These are phyloP conservation scores for Sycobia sp. DNA, from an alignment of 1,140 invertebrate genomes.

Conservation along the genomic window DNA sequence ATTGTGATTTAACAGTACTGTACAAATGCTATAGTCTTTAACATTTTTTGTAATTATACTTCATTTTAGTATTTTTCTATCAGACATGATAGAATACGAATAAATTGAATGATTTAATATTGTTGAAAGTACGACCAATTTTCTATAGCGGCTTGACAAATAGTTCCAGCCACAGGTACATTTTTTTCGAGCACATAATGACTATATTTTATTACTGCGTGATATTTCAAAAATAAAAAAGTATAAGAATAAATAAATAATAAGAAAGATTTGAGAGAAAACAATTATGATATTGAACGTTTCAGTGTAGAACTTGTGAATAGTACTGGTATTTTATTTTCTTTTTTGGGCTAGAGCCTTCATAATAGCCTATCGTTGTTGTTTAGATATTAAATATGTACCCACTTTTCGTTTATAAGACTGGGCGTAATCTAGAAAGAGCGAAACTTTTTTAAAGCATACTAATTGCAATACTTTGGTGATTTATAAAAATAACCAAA, in stretches of 20 bases:
- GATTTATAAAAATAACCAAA: not conserved
- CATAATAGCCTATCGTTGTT: conserved; percentile 38
- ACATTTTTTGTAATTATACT: no score
- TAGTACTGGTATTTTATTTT: conserved; percentile 8
- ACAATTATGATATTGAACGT: conserved; percentile 21
- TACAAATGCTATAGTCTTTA: no score
- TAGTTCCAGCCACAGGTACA: conserved; percentile 25
- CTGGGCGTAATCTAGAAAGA: conserved; percentile 33
- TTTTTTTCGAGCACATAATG: conserved; percentile 46
- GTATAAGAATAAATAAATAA: conserved; percentile 46
- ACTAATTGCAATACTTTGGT: not conserved
- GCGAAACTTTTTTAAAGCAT: conserved; percentile 1
- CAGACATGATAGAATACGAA: conserved; percentile 2
- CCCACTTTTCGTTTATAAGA: conserved; percentile 40
- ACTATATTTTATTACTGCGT: conserved; percentile 59
- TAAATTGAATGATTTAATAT: conserved; percentile 12
- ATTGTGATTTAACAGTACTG: no score
- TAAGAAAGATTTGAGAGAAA: conserved; percentile 21
- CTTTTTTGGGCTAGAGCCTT: conserved; percentile 34
- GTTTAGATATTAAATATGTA: conserved; percentile 43
- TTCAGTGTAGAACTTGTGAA: conserved; percentile 26
- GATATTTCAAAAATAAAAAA: conserved; percentile 40
- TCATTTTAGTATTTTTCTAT: no score
- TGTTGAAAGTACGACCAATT: conserved; percentile 39
- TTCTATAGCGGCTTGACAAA: conserved; percentile 36